Evolutionary conservation across 2,797 vertebrate species (phyloP), one percentile per base, ranked within the genome.

Genomic region (Lerista edwardsae): DNA sequence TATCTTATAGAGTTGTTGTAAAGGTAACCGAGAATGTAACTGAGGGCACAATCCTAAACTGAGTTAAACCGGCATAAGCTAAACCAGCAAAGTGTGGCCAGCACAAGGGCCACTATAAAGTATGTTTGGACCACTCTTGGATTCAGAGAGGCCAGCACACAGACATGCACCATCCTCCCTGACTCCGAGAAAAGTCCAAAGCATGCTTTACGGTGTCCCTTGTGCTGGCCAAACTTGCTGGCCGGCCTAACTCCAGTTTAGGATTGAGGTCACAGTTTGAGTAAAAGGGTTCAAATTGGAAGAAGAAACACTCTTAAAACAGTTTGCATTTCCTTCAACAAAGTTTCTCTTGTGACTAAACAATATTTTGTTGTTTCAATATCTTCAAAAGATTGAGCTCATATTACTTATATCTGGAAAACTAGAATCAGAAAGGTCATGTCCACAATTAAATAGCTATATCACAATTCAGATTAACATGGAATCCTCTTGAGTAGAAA

Each of bases 1-100:
- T 74, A n/a, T 41, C 80, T 69, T 67, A 85, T 21, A 79, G 34
- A 41, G 11, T 21, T 75, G 29, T 62, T 84, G 41, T 39, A 72
- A 84, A 78, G n/a, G 25, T 44, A 29, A 39, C 21, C 61, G 57
- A 36, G n/a, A 79, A 36, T 73, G 39, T 64, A 14, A 62, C 17
- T n/a, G n/a, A n/a, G n/a, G n/a, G n/a, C n/a, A n/a, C n/a, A n/a
- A n/a, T n/a, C n/a, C n/a, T n/a, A n/a, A n/a, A n/a, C n/a, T n/a
- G n/a, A n/a, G n/a, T n/a, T n/a, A n/a, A n/a, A n/a, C n/a, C n/a
- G n/a, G n/a, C n/a, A n/a, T n/a, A n/a, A n/a, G n/a, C n/a, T n/a
- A n/a, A n/a, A n/a, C n/a, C n/a, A n/a, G n/a, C n/a, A n/a, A n/a
- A n/a, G n/a, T n/a, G n/a, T n/a, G n/a, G n/a, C n/a, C n/a, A n/a